These are phyloP conservation scores for Habropoda laboriosa DNA, from an alignment of 1,140 invertebrate species.

Conservation along the genomic window DNA sequence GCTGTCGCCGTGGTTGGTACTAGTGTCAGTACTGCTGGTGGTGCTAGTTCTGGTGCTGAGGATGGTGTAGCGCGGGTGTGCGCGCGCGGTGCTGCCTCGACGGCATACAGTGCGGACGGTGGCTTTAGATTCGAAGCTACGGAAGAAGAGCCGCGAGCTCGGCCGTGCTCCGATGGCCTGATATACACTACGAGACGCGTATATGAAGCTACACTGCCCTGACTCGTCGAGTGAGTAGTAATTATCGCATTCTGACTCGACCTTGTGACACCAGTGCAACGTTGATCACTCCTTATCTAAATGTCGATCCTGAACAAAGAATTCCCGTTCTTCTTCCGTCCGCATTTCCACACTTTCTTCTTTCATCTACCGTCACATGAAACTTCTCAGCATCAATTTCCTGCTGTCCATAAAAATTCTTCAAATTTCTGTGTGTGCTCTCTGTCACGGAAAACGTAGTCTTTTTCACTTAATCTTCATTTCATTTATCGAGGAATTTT, in stretches of 20 bases:
- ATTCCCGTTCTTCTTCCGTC: not conserved
- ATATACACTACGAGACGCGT: conserved; percentile 69
- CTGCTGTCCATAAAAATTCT: conserved; percentile 1
- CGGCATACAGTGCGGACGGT: conserved; percentile 62
- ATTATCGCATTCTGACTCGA: conserved; percentile 41
- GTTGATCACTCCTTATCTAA: not conserved
- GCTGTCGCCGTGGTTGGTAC: conserved; percentile 17
- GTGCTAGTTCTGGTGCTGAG: conserved; percentile 42
- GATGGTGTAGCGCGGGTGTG: conserved; percentile 58
- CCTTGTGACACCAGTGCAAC: not conserved
- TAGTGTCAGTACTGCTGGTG: conserved; percentile 24
- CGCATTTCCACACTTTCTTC: not conserved
- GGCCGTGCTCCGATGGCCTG: conserved; percentile 75
- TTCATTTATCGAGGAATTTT: not conserved
- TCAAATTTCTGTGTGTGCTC: not conserved
- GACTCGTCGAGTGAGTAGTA: conserved; percentile 79
- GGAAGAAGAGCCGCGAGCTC: conserved; percentile 70
- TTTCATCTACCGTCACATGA: not conserved
- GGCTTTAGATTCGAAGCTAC: conserved; percentile 63
- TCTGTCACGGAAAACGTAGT: conserved; percentile 4
- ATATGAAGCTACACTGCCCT: conserved; percentile 80
- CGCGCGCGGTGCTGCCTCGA: conserved; percentile 59
- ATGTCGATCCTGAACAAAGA: not conserved
- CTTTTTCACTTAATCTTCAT: not conserved
- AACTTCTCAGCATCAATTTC: not conserved